phyloP scores from a whole-genome alignment of 2,797 vertebrate species.

The Spatula clypeata region DNA sequence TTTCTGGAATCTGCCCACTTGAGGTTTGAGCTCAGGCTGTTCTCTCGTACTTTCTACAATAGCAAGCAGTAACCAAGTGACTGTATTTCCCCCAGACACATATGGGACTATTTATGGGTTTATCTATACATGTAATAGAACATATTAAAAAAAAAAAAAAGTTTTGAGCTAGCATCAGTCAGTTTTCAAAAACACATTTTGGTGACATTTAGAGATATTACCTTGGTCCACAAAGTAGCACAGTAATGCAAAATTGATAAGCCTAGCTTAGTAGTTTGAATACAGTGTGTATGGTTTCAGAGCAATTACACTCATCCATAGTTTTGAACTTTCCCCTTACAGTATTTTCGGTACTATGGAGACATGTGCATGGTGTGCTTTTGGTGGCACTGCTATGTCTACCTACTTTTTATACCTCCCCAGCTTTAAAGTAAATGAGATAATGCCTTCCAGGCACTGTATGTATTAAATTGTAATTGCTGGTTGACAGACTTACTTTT shows the following conservation, averaged over 20 bases:
- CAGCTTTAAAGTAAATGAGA: neutral
- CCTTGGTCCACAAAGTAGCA: neutral
- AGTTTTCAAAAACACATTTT: neutral
- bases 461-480: neutral
- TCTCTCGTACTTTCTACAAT: neutral
- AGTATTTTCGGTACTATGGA: neutral
- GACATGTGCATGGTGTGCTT: neutral
- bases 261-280: neutral
- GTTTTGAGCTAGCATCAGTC: neutral
- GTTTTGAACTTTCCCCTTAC: neutral
- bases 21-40: neutral
- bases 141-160: neutral
- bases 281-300: neutral
- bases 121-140: neutral
- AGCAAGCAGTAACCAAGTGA: neutral
- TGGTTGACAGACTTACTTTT: neutral
- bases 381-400: neutral
- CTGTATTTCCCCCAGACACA: rapidly evolving
- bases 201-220: neutral
- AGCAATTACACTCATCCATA: neutral
- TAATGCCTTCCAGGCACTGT: neutral
- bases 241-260: neutral
- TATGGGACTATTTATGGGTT: neutral
- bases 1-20: neutral
- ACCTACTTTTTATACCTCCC: neutral